A percentile compares a stretch with the other conserved stretches of the same genome.
Conservation (phyloP, 2,888 invertebrate species). For the Drosophila infuscata region DNA sequence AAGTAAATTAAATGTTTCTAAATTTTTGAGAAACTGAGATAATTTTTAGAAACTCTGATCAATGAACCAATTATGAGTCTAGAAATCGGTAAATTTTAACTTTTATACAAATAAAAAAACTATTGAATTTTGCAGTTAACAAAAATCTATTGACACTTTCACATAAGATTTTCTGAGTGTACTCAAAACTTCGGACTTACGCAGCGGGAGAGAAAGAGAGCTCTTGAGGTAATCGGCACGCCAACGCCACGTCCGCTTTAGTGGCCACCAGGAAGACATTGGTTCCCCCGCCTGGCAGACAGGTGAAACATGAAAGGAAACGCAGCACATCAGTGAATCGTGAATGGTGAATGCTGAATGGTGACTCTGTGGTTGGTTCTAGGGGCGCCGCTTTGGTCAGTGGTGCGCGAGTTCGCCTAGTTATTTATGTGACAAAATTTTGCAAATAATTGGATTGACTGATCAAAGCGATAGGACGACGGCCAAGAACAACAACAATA, state of each 20-base stretch:
- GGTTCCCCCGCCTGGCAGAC: constrained; percentile 38
- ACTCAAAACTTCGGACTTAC: constrained; percentile 16
- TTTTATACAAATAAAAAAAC: no score
- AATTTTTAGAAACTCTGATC: not conserved
- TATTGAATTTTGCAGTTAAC: no score
- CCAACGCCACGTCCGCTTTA: constrained; percentile 53
- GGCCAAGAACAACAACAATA: constrained; percentile 23
- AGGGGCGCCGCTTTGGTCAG: constrained; percentile 49
- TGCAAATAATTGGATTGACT: constrained; percentile 85
- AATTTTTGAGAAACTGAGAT: no score
- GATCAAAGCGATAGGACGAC: constrained; percentile 83
- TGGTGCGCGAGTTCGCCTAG: constrained; percentile 62
- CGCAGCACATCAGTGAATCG: constrained; percentile 26
- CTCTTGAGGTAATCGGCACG: constrained; percentile 68
- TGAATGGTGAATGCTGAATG: constrained; percentile 13
- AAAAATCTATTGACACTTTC: not conserved
- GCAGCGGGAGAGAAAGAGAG: constrained; percentile 57
- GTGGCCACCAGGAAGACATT: constrained; percentile 47
- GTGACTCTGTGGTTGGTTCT: constrained; percentile 21
- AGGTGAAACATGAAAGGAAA: constrained; percentile 81
- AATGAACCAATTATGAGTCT: no score
- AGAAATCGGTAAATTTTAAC: no score
- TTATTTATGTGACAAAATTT: constrained; percentile 85
- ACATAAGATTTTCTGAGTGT: not conserved
- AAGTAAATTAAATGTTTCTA: not conserved